Percentiles rank a stretch among this genome's conserved stretches.
Evolutionary conservation across 2,797 vertebrate species (phyloP).

Genomic region (Oceanodroma leucorhoa): DNA sequence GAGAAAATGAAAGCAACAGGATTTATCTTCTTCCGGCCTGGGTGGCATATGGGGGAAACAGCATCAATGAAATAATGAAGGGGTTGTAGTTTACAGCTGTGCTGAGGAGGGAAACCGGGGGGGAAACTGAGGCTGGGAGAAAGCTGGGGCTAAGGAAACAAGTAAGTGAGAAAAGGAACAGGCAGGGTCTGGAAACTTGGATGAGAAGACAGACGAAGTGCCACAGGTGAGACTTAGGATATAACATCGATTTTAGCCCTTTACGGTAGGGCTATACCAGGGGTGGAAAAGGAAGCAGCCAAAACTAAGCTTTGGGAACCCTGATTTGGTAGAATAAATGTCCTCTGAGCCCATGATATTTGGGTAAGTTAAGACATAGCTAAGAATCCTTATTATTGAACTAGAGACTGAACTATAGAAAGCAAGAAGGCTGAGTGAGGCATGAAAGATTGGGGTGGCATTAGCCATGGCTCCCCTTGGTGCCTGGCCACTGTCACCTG

Average conservation of each 20-base stretch:
- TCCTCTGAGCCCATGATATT: background rate
- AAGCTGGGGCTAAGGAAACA: background rate
- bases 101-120: background rate
- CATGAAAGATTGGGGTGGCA: fast-evolving
- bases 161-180: background rate
- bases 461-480: background rate
- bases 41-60: background rate
- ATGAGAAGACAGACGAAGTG: background rate
- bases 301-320: background rate
- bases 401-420: background rate
- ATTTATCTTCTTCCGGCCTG: background rate
- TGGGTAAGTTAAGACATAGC: background rate
- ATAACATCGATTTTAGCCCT: background rate
- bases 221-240: background rate
- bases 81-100: background rate
- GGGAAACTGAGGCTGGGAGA: background rate
- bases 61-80: background rate
- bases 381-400: background rate
- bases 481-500: background rate
- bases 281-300: background rate
- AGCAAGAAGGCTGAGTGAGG: background rate
- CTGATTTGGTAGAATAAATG: background rate
- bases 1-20: background rate
- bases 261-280: background rate
- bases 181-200: background rate